Base-by-base conservation (phyloP, 2,888 invertebrate genomes). In the Venustoraphidia nigricollis region DNA sequence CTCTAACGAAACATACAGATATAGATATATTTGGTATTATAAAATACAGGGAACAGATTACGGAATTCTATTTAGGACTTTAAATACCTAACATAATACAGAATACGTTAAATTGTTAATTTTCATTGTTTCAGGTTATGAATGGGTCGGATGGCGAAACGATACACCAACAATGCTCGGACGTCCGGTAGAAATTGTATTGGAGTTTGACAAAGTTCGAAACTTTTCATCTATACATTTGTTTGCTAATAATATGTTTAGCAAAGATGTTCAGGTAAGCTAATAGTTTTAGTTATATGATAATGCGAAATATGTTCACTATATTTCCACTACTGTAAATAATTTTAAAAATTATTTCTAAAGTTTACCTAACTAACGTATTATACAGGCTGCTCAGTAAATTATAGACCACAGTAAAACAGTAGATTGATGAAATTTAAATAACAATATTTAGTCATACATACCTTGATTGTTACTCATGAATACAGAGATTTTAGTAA, bases 111-210 rank as follows among this genome's bases (percentile, higher is more conserved):
- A 27, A 27, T 27, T 27, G 6, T 34, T 36, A 36, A 13, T 36
- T 11, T 34, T 36, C 34, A 10, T 36, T 53, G 53, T 63, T 66
- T 14, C 60, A 79, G 84, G 84, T 51, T 83, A 84, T 62, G 85
- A 85, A 64, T 89, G 88, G 88, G 77, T 89, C 45, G 88, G 88
- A 46, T 89, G 88, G 88, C 72, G 77, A 58, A 82, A 81, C 58
- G 79, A 81, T 60, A 76, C 77, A 11, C 70, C 74, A 36, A 76
- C 72, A 40, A 69, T 75, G 66, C 61, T 73, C 46, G 77, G 77
- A 45, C 72, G 72, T 55, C 81, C 81, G 11, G 72, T 89, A 36
- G 83, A 83, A 64, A 76, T 89, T 51, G 70, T 78, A 42, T 88
- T 88, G 65, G 83, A 83, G 64, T 89, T 89, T 66, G 85, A 86